A percentile compares a stretch with the other conserved stretches of the same genome.
These are phyloP conservation scores for Halotydeus destructor DNA, from an alignment of 1,140 invertebrate genomes.

Conservation along the genomic window DNA sequence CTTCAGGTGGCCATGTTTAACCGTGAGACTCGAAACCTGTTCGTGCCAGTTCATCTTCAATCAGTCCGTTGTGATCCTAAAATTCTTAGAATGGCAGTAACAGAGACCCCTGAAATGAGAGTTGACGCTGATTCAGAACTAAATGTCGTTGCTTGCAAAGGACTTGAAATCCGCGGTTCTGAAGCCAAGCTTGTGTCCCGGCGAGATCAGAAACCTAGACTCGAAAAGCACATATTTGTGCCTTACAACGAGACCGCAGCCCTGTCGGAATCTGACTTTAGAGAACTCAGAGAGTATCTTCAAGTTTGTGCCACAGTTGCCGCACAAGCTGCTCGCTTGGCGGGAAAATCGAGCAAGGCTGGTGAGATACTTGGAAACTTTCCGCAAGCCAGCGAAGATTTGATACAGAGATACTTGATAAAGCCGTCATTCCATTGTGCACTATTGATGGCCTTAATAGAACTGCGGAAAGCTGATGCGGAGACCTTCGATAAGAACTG, in stretches of 20 bases:
- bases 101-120: constrained; percentile 15
- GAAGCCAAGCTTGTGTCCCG: constrained; percentile 11
- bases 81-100: neutral
- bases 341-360: neutral
- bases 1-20: constrained; percentile 29
- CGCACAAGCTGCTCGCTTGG: neutral
- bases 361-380: neutral
- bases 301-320: neutral
- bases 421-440: too few species aligned
- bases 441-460: too few species aligned
- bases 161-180: neutral
- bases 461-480: too few species aligned
- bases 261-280: neutral
- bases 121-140: constrained; percentile 16
- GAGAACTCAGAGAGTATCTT: neutral
- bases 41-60: constrained; percentile 66
- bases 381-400: too few species aligned
- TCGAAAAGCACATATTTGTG: too few species aligned
- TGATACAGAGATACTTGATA: too few species aligned
- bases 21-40: constrained; percentile 47
- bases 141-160: neutral
- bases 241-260: constrained; percentile 6
- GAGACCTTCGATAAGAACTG: too few species aligned
- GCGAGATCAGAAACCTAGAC: too few species aligned
- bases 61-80: constrained; percentile 29